These are phyloP conservation scores for Tyto alba DNA, from an alignment of 2,113 vertebrate species.

Conservation along the genomic window DNA sequence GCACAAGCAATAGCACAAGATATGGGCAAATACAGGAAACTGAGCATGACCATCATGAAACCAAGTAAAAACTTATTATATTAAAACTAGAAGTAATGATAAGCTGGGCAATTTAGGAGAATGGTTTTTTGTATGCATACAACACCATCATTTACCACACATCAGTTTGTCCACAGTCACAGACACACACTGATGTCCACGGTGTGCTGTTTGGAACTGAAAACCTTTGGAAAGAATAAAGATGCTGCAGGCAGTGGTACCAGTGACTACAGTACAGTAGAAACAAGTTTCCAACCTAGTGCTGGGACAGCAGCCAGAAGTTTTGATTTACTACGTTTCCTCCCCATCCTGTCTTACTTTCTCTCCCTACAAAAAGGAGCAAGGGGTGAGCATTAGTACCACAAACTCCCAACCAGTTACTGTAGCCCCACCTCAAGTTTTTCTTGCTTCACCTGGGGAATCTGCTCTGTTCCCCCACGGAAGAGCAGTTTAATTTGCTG, in stretches of 20 bases:
- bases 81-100: not conserved
- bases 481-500: not conserved
- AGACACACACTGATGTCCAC: not conserved
- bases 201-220: not conserved
- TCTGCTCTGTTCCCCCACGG: not conserved
- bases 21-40: not conserved
- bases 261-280: rapidly evolving
- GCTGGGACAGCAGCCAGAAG: not conserved
- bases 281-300: not conserved
- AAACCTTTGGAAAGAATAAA: not conserved
- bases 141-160: not conserved
- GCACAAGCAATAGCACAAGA: not conserved
- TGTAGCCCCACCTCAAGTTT: not conserved
- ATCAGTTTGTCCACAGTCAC: not conserved
- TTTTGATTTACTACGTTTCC: not conserved
- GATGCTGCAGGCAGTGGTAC: not conserved
- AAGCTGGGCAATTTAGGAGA: not conserved
- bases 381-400: not conserved
- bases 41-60: not conserved
- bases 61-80: not conserved
- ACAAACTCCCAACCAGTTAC: not conserved
- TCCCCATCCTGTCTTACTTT: not conserved
- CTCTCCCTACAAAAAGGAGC: not conserved
- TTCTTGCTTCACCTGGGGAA: not conserved
- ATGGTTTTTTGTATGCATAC: not conserved